Percentiles rank a stretch among this genome's conserved stretches.
These are phyloP conservation scores for Agrilus cyanescens DNA, from an alignment of 2,888 invertebrate species.

Conservation along the genomic window DNA sequence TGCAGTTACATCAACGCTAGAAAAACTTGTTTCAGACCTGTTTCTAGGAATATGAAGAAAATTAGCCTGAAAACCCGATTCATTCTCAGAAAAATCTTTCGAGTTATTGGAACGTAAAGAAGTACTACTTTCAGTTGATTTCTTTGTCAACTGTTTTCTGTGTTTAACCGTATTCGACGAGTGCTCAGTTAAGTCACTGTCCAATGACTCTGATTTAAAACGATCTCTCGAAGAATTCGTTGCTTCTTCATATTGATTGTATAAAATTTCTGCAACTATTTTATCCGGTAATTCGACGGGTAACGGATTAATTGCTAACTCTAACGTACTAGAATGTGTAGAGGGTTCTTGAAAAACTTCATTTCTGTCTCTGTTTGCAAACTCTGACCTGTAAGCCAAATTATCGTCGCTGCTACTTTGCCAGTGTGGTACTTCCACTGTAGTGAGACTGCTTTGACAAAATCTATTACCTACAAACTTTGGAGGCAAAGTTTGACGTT, in stretches of 20 bases:
- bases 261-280: conserved; percentile 42
- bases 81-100: too few species aligned
- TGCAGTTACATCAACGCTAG: too few species aligned
- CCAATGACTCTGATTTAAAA: conserved; percentile 22
- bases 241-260: conserved; percentile 30
- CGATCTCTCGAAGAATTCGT: conserved; percentile 1
- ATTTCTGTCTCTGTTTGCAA: conserved; percentile 16
- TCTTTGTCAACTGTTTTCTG: conserved; percentile 28
- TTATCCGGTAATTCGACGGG: conserved; percentile 38
- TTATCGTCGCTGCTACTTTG: conserved; percentile 34
- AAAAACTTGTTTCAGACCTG: too few species aligned
- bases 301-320: conserved; percentile 38
- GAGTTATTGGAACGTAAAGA: too few species aligned
- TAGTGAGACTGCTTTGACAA: conserved; percentile 41
- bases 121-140: too few species aligned
- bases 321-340: conserved; percentile 46
- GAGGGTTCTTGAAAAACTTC: conserved; percentile 17
- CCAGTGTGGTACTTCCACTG: conserved; percentile 44
- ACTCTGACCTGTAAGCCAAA: conserved; percentile 14
- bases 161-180: conserved; percentile 7
- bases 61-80: too few species aligned
- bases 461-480: conserved; percentile 48
- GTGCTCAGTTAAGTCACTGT: conserved; percentile 17
- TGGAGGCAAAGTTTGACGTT: conserved; percentile 56
- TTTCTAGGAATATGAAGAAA: too few species aligned